Conservation (phyloP, 2,113 vertebrate genomes). For the Steatornis caripensis region DNA sequence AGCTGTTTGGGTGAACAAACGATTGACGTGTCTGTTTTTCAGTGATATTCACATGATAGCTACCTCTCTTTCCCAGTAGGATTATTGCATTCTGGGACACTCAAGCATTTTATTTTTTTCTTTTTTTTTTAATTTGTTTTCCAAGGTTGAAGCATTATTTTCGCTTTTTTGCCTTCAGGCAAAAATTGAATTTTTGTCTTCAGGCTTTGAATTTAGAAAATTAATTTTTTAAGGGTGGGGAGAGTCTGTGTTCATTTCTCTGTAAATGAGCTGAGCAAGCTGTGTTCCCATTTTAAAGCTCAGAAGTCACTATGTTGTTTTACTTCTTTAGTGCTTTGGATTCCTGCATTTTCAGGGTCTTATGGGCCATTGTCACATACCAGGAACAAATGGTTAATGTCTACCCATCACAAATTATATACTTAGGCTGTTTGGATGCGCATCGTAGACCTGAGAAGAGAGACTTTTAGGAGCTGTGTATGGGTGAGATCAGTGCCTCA, state of each 20-base stretch:
- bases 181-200: not conserved
- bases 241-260: not conserved
- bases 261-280: not conserved
- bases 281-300: not conserved
- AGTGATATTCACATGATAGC: not conserved
- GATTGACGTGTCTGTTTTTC: not conserved
- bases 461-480: not conserved
- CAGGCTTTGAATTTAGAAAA: not conserved
- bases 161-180: no score
- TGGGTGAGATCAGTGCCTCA: not conserved
- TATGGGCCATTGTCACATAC: not conserved
- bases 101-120: not conserved
- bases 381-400: not conserved
- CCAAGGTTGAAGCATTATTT: no score
- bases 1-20: not conserved
- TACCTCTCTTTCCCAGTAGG: not conserved
- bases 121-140: not conserved
- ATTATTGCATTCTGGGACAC: not conserved
- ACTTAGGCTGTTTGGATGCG: not conserved
- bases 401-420: not conserved
- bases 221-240: not conserved
- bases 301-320: not conserved
- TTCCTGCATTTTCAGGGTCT: not conserved
- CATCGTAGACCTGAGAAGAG: not conserved
- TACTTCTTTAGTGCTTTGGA: not conserved